Base-by-base conservation (phyloP, 2,888 invertebrate species). In the Chloroclystis v-ata region DNA sequence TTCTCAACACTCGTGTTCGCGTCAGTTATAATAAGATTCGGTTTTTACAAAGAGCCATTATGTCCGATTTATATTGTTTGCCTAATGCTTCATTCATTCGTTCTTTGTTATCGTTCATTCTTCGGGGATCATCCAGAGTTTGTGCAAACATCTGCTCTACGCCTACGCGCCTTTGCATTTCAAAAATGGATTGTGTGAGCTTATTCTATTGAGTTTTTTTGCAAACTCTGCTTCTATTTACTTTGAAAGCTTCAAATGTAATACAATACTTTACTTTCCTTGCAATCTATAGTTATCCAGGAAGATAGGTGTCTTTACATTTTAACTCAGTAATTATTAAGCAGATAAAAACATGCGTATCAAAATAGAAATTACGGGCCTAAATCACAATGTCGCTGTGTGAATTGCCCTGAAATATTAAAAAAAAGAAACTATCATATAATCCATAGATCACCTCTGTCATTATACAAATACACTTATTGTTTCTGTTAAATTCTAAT, bases 21-120 rank as follows among this genome's bases (percentile, higher is more conserved):
- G 71, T 76, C 74, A 72, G 67, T 67, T 78, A 75, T 79, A 80
- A 82, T 76, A 80, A 74, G 75, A 81, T 78, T 78, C 73, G 69
- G 50, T 46, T 46, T 16, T 49, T 35, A 75, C 70, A 75, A 72
- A 72, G 68, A 61, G 59, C 71, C 57, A 71, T 81, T 78, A 77
- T 82, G 70, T 69, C 65, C 62, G 56, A 56, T 62, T 60, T 59
- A 54, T 63, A 69, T 78, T 78, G 76, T 76, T 60, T 68, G 60
- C 47, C 58, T 72, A 78, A 76, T 75, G 69, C 70, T 35, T 11
- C 35, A 35, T 35, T 35, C 35, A 35, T 35, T 35, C 63, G 63
- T 69, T 69, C 69, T 74, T 75, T 77, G 69, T 72, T 67, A 24
- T 11, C 60, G 61, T 61, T 65, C 65, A 56, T 56, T 59, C 57